Conservation (phyloP, 2,113 vertebrate species). For the Eubucco bourcierii region DNA sequence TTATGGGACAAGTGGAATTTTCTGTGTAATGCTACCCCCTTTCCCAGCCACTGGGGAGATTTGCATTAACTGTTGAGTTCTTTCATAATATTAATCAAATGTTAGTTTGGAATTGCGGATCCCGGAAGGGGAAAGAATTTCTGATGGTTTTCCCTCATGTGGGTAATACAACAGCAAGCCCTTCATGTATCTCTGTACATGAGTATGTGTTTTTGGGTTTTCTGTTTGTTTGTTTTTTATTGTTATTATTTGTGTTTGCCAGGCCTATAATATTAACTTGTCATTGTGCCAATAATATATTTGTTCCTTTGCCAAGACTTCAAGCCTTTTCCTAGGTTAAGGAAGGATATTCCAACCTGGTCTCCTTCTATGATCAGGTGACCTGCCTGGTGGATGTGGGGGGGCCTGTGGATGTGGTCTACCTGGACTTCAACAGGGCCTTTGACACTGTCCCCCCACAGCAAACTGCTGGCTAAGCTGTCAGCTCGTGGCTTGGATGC, state of each 20-base stretch:
- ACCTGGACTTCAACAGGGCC: too few species aligned
- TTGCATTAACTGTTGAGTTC: not conserved
- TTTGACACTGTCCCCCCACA: too few species aligned
- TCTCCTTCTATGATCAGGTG: too few species aligned
- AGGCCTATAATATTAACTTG: not conserved
- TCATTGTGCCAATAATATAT: not conserved
- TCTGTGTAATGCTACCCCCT: not conserved
- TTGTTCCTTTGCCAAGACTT: not conserved
- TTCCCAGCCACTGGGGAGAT: not conserved
- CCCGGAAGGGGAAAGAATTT: not conserved
- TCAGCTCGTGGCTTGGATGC: too few species aligned
- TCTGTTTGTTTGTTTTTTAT: not conserved
- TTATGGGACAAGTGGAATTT: not conserved
- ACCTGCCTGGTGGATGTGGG: too few species aligned
- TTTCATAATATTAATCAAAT: not conserved
- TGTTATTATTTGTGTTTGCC: not conserved
- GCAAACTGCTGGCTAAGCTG: too few species aligned
- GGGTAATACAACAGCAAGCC: not conserved
- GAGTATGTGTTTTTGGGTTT: not conserved
- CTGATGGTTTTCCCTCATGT: not conserved
- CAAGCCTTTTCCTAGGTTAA: not conserved
- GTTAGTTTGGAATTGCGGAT: not conserved
- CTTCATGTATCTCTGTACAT: not conserved
- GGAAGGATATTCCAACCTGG: not conserved
- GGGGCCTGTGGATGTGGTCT: too few species aligned